Evolutionary conservation across 2,797 vertebrate genomes (phyloP), one percentile per base, ranked within the genome.

Genomic region (Pangasius mekongensis): DNA sequence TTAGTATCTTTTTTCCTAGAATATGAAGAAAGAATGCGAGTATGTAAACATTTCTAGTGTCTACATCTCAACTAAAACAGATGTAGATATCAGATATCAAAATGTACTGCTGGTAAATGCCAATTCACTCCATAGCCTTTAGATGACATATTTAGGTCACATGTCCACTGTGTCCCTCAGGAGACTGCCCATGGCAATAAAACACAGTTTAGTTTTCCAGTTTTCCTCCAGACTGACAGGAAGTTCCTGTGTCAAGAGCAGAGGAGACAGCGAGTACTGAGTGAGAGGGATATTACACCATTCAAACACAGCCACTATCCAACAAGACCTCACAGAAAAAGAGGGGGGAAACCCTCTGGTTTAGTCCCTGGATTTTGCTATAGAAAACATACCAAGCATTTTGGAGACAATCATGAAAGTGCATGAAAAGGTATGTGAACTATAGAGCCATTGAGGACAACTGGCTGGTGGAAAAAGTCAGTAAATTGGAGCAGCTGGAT

Each of bases 81-180:
- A 81, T 58, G 47, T 18, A 56, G 54, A 73, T 22, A 76, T 76
- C 10, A 11, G 22, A 74, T 74, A 77, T 77, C 6, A n/a, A 83
- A 43, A n/a, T 20, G 24, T 33, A 84, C 20, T 84, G 4, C 10
- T 67, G 64, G 36, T 81, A 82, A 85, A 60, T 71, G 36, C 43
- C 54, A 80, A 11, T 56, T 49, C 58, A 83, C 71, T 69, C 30
- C 33, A 78, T 13, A 77, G 76, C n/a, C 58, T 49, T 16, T 56
- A 87, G 91, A 56, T 94, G 94, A 95, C 91, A 94, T 94, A 95
- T 95, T 94, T 94, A 95, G 91, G 91, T 93, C 91, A 93, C 74
- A 73, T 49, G 67, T 67, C 87, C 94, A 94, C 93, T 94, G 80
- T 90, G 87, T 82, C 66, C 83, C 54, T 5, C 87, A 87, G 22